A percentile compares a stretch with the other conserved stretches of the same genome.
Conservation (phyloP, 2,113 vertebrate species). For the Microtus montanus region DNA sequence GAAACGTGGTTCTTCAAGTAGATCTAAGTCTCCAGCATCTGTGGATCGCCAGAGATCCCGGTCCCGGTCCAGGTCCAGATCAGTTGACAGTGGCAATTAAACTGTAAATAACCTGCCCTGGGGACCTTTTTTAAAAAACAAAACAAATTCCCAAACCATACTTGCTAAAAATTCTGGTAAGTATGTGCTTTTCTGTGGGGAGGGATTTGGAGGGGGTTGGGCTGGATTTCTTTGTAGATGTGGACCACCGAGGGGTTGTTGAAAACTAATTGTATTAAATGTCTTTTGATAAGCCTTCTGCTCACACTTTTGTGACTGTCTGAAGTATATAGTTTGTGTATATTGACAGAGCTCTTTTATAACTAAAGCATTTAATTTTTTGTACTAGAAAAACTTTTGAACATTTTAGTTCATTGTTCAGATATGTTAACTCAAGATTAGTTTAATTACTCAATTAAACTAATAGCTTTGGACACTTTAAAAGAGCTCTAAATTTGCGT, state of each 20-base stretch:
- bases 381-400: conserved; percentile 81
- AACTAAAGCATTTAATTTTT: conserved; percentile 86
- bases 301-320: conserved; percentile 89
- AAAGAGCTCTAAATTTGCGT: conserved; percentile 88
- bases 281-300: conserved; percentile 90
- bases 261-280: conserved; percentile 88
- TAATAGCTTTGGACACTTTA: conserved; percentile 80
- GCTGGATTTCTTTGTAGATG: conserved; percentile 85
- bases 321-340: conserved; percentile 89
- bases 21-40: conserved; percentile 88
- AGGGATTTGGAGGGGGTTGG: conserved; percentile 77
- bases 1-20: conserved; percentile 89
- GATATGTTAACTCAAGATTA: conserved; percentile 77
- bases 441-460: conserved; percentile 78
- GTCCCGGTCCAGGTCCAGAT: conserved; percentile 90
- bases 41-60: conserved; percentile 90
- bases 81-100: conserved; percentile 94
- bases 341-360: conserved; percentile 89
- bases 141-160: conserved; percentile 82
- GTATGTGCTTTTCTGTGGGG: conserved; percentile 86
- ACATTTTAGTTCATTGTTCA: conserved; percentile 80
- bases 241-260: conserved; percentile 87
- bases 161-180: conserved; percentile 89
- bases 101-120: conserved; percentile 84
- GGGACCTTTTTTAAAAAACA: conserved; percentile 79